Evolutionary conservation across 2,888 invertebrate genomes (phyloP), one percentile per base, ranked within the genome.

Genomic region (Morpho achilles): DNA sequence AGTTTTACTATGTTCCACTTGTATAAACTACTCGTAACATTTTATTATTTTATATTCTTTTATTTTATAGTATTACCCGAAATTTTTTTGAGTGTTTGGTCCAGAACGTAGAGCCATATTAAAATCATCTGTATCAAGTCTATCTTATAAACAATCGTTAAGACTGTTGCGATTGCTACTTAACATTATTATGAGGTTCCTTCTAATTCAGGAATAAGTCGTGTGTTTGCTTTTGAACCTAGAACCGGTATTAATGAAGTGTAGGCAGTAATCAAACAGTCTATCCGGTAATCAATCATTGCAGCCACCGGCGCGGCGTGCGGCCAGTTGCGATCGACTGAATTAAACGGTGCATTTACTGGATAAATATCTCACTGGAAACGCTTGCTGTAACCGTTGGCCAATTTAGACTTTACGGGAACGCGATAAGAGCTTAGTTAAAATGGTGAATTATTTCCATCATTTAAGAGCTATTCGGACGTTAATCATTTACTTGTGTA

Each of bases 281-380:
- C 45, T 22, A 47, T 41, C 22, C 40, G 44, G 59, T 60, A 53
- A 64, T 62, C 58, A 60, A 62, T 60, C 59, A 63, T 62, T 61
- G 43, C 43, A 59, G 54, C 55, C 48, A 43, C 55, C 7, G 45
- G 50, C 54, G 57, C 47, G 59, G 64, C 64, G 44, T 50, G 42
- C 52, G 45, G 64, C 59, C 62, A 60, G 62, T 55, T 40, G 44
- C 59, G 47, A 52, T 46, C 43, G 55, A n/a, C 45, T 71, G 76
- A 77, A 79, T 79, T 77, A 78, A 79, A 71, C 75, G 74, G 66
- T 70, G 76, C 79, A 79, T 78, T 80, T 73, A 72, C 62, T 69
- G 73, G 72, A 79, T 73, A 74, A 75, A 79, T 77, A 73, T 64
- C 64, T 67, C 69, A 66, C 9, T 32, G 8, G 23, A 23, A 47